Evolutionary conservation across 2,113 vertebrate genomes (phyloP), one percentile per base, ranked within the genome.

Genomic region (Tiliqua scincoides): DNA sequence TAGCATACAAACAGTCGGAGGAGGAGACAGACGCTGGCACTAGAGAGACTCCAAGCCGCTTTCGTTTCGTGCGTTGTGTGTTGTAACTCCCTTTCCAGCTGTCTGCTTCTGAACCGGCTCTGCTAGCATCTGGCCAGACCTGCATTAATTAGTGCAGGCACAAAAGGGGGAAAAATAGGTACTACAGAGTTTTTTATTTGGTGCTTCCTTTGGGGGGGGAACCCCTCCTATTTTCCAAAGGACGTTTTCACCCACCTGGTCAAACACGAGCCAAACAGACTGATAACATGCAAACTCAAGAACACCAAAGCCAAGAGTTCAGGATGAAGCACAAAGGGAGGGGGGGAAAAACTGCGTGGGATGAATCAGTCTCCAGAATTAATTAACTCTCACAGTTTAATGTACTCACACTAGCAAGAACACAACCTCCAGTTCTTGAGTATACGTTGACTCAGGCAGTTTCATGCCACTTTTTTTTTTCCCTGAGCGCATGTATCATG

Each of bases 251-350:
- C 59, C 35, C 75, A 86, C 63, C 61, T 43, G 59, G 30, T 87
- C 83, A 6, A 2, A 82, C 0, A 43, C n/a, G 85, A 77, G 74
- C 91, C 40, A 94, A 94, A 94, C 92, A 85, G 77, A 88, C 30
- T 27, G 89, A 61, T 71, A 91, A 87, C 88, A 43, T 3, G 72
- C 59, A 25, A 85, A 7, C 48, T 85, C 61, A 3, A 20, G n/a
- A n/a, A 30, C 75, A 21, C 59, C 35, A 83, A 0, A 65, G 54
- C 57, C 88, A 72, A 65, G 10, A 72, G 57, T 35, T 84, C 18
- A 71, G 86, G 91, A 87, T 89, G 84, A 90, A 93, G 81, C 85
- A 91, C 87, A 17, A 79, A 88, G 90, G 23, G 5, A 0, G 32
- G 15, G 4, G 18, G 82, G 89, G 89, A 88, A 81, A 88, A 81